Evolutionary conservation across 2,888 invertebrate genomes (phyloP).

Genomic region (Scaptomyza flava): DNA sequence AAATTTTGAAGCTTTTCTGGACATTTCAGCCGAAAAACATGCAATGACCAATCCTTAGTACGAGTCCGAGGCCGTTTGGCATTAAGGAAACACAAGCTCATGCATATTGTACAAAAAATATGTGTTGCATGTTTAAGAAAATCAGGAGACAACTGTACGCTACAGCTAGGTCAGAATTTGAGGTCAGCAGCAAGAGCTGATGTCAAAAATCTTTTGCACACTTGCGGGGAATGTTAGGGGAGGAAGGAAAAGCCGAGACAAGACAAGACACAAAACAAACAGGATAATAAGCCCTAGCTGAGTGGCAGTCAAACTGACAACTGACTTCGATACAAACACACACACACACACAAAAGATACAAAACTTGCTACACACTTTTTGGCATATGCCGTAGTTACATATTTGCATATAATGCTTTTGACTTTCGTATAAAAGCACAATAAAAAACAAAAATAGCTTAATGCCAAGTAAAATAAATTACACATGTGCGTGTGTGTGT

Average conservation of each 20-base stretch:
- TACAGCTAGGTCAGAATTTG: constrained; percentile 16
- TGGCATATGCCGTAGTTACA: constrained; percentile 54
- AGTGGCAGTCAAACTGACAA: constrained; percentile 49
- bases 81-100: constrained; percentile 36
- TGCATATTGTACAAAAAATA: constrained; percentile 69
- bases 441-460: constrained; percentile 52
- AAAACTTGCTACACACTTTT: constrained; percentile 31
- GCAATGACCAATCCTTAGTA: constrained; percentile 11
- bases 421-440: constrained; percentile 59
- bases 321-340: constrained; percentile 37
- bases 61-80: constrained; percentile 13
- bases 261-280: constrained; percentile 39
- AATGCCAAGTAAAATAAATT: constrained; percentile 77
- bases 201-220: constrained; percentile 28
- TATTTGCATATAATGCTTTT: constrained; percentile 75
- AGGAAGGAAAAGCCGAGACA: constrained; percentile 2
- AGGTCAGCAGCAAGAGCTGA: constrained; percentile 33
- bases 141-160: constrained; percentile 31
- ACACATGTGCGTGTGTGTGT: constrained; percentile 28
- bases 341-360: constrained; percentile 33
- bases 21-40: constrained; percentile 16
- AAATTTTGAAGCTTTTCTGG: constrained; percentile 32
- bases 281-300: constrained; percentile 53
- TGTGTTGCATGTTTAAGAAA: constrained; percentile 43
- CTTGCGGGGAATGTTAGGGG: background rate